Evolutionary conservation across 2,888 invertebrate species (phyloP), one percentile per base, ranked within the genome.

Genomic region (Conistra vaccinii): DNA sequence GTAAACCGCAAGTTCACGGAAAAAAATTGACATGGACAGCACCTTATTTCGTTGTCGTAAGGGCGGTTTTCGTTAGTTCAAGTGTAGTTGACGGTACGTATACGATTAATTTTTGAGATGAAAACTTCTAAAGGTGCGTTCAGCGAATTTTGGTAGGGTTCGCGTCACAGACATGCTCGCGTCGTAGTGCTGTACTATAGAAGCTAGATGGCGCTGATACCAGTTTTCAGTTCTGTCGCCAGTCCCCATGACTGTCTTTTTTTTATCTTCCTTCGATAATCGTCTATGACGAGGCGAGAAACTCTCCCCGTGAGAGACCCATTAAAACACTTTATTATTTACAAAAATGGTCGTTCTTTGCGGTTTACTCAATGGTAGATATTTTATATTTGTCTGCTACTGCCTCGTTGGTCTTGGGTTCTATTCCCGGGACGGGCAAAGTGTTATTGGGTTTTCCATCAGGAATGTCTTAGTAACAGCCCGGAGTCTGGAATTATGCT

Each of bases 271-370:
- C 10, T 32, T 26, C 12, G n/a, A 42, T 45, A 69, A 10, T 26
- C 6, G 3, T 3, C 3, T 39, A 20, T 51, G 26, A 20, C 10
- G 7, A 26, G 12, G 17, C 26, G 6, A 76, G 55, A 32, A 39
- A 42, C 48, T 48, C 23, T 61, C 39, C n/a, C 48, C 26, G 12
- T 61, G 10, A 73, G 1, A 12, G 20, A 39, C 2, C n/a, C 20
- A 20, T 51, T 39, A 9, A 58, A 48, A 70, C 12, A 55, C 17
- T 26, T 32, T 63, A 61, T 57, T 67, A 84, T 75, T 70, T 80
- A 65, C 76, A 85, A 58, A 57, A 63, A 20, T 39, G 20, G 42
- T 61, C 7, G 0, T 26, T 61, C 9, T 35, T 61, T 32, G 26
- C 4, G 26, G 26, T 51, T 29, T 26, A n/a, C 3, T n/a, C 29